Evolutionary conservation across 2,113 vertebrate genomes (phyloP).

Genomic region (Dryoscopus gambensis): DNA sequence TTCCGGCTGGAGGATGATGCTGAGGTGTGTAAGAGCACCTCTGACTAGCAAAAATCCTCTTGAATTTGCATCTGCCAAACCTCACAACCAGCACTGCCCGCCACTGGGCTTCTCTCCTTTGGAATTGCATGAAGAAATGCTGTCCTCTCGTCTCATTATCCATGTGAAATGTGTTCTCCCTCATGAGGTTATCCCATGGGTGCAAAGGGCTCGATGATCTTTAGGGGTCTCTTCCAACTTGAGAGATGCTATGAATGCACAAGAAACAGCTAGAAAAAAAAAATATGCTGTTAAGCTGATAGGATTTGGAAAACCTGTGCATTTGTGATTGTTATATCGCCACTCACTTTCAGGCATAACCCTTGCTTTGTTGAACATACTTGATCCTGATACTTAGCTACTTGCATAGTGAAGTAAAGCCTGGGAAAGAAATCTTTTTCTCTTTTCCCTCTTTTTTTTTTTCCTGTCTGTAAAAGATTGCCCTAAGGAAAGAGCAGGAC

Average conservation of each 20-base stretch:
- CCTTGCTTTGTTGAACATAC: neutral
- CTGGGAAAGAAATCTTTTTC: neutral
- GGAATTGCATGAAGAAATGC: neutral
- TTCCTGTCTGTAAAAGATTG: neutral
- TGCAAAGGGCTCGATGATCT: neutral
- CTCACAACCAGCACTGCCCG: neutral
- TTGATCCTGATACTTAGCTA: neutral
- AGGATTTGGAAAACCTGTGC: neutral
- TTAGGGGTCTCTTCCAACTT: neutral
- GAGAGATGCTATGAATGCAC: neutral
- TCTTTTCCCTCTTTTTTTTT: no score
- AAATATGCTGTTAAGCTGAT: neutral
- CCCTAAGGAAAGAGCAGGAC: neutral
- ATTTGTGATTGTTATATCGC: neutral
- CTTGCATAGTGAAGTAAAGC: neutral
- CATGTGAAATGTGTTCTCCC: neutral
- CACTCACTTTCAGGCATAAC: neutral
- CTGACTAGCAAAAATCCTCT: neutral
- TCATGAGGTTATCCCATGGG: neutral
- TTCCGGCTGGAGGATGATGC: neutral
- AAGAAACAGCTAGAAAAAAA: neutral
- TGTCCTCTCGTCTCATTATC: neutral
- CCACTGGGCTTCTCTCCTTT: neutral
- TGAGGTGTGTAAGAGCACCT: neutral
- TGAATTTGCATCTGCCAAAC: neutral